Evolutionary conservation across 1,140 invertebrate genomes (phyloP).

Genomic region (Dendroctonus ponderosae): DNA sequence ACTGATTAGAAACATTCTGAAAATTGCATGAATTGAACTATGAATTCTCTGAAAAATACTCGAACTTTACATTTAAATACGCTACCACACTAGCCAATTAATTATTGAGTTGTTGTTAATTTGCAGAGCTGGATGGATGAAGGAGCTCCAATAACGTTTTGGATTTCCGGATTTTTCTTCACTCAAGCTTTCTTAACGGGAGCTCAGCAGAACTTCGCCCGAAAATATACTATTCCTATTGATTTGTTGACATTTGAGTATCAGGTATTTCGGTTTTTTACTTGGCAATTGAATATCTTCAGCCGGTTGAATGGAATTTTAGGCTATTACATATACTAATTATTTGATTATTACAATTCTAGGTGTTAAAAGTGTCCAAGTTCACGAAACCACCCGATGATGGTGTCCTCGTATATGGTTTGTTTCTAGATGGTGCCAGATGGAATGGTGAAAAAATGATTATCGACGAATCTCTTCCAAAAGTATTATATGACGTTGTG

Average conservation of each 20-base stretch:
- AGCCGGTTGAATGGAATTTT: neutral
- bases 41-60: too few species aligned
- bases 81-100: neutral
- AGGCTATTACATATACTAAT: neutral
- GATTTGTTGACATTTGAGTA: constrained; percentile 87
- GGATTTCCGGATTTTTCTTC: constrained; percentile 94
- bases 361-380: constrained; percentile 54
- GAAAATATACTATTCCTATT: constrained; percentile 88
- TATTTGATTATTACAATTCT: constrained; percentile 3
- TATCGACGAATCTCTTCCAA: constrained; percentile 78
- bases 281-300: neutral
- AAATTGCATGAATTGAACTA: too few species aligned
- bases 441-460: constrained; percentile 69
- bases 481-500: constrained; percentile 78
- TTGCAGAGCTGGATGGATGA: constrained; percentile 76
- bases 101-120: neutral
- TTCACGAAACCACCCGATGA: constrained; percentile 64
- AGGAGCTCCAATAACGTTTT: constrained; percentile 80
- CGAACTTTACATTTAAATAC: too few species aligned
- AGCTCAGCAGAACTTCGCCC: constrained; percentile 88
- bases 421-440: constrained; percentile 85
- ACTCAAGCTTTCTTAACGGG: constrained; percentile 95
- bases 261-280: constrained; percentile 54
- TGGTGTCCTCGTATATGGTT: constrained; percentile 80
- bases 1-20: too few species aligned